Evolutionary conservation across 1,140 invertebrate species (phyloP), one percentile per base, ranked within the genome.

Genomic region (Listronotus oregonensis): DNA sequence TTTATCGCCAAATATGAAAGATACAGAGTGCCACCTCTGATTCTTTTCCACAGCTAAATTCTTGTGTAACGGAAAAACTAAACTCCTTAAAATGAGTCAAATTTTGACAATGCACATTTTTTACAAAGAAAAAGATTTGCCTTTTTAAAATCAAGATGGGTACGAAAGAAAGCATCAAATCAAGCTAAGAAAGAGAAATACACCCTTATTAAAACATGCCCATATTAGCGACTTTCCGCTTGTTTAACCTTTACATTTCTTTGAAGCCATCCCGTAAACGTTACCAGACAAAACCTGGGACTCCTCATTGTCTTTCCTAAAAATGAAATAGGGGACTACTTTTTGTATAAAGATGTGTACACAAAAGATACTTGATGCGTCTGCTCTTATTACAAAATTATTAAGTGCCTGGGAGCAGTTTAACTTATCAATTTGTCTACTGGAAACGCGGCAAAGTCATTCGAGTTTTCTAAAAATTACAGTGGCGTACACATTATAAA

Each of bases 361-460:
- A 52, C 50, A 52, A 52, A 52, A 52, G 50, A 52, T 52, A 52
- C 31, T 52, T 18, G 50, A 52, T 34, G 50, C 50, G 50, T 52
- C 50, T 52, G 50, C 50, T 52, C 50, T 37, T 52, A 52, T 52
- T 52, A 52, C 50, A 27, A 52, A 52, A 34, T 34, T 52, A 52
- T 52, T 37, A 39, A 52, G 50, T 52, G 50, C 50, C 50, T 52
- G 50, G 50, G 50, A 52, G 50, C 50, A 37, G 50, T 52, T 52
- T 52, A 52, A 52, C 50, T 52, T 52, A 52, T 39, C 18, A 52
- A 52, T 52, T 52, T 52, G 34, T 52, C 50, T 52, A 52, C 37
- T 52, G 50, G 37, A 34, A 27, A 52, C 15, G 50, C 50, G 50
- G 50, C 31, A 52, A 52, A 52, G 50, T 52, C 50, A 52, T 52